Percentiles rank a stretch among this genome's conserved stretches.
Evolutionary conservation across 2,888 invertebrate genomes (phyloP).

Genomic region (Physocephala rufipes): DNA sequence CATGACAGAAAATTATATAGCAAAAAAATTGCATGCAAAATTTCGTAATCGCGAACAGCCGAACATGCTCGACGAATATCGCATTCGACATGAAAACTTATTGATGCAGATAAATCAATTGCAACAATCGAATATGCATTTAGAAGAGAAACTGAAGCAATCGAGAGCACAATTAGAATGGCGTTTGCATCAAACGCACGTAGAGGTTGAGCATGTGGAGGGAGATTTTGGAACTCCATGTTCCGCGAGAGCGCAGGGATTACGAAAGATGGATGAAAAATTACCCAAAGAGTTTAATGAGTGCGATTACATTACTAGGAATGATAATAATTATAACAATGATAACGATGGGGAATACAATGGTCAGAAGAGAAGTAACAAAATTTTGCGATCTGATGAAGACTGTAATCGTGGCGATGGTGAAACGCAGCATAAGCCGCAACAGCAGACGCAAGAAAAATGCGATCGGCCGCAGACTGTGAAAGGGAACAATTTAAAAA

Average conservation of each 20-base stretch:
- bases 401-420: neutral
- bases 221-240: no score
- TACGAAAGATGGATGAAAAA: slow-evolving; percentile 38
- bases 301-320: neutral
- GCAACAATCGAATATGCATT: slow-evolving; percentile 48
- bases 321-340: neutral
- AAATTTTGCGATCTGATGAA: neutral
- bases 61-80: slow-evolving; percentile 46
- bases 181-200: slow-evolving; percentile 40
- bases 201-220: neutral
- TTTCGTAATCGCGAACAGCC: slow-evolving; percentile 25
- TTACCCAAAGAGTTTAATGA: neutral
- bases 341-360: slow-evolving; percentile 14
- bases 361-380: neutral
- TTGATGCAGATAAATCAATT: slow-evolving; percentile 45
- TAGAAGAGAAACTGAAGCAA: slow-evolving; percentile 47
- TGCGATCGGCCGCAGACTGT: neutral
- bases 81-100: slow-evolving; percentile 44
- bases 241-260: slow-evolving; percentile 34
- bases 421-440: neutral
- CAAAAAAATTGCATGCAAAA: slow-evolving; percentile 36
- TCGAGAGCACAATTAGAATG: slow-evolving; percentile 48
- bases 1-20: slow-evolving; percentile 50
- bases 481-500: no score
- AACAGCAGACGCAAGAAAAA: neutral